Percentiles rank a stretch among this genome's conserved stretches.
These are phyloP conservation scores for Megalopta genalis DNA, from an alignment of 1,140 invertebrate species.

Conservation along the genomic window DNA sequence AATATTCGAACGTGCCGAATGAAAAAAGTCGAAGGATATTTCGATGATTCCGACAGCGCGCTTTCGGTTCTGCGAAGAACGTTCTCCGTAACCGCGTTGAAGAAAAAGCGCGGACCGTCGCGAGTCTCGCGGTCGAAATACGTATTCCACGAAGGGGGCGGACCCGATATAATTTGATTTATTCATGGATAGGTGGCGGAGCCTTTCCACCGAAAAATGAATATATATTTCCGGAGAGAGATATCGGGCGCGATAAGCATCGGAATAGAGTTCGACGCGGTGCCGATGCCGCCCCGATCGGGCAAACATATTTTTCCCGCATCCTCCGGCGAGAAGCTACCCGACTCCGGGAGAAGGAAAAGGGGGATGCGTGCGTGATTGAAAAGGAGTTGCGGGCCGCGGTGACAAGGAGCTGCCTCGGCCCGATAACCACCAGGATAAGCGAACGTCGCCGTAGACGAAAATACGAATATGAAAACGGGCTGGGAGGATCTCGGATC, in stretches of 20 bases:
- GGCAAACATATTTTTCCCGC: slow-evolving; percentile 7
- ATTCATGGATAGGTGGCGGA: background rate
- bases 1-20: too few species aligned
- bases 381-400: slow-evolving; percentile 33
- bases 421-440: slow-evolving; percentile 53
- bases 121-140: background rate
- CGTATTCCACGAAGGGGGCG: background rate
- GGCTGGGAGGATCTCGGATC: background rate
- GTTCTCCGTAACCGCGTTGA: too few species aligned
- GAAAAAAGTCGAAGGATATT: too few species aligned
- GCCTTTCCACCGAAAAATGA: background rate
- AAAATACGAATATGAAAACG: slow-evolving; percentile 62
- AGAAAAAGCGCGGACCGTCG: too few species aligned
- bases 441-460: slow-evolving; percentile 58
- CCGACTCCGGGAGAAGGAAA: background rate
- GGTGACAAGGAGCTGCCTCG: slow-evolving; percentile 52
- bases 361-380: slow-evolving; percentile 20
- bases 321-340: background rate
- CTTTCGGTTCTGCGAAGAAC: too few species aligned
- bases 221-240: slow-evolving; percentile 1
- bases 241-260: background rate
- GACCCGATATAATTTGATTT: background rate
- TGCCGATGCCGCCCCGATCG: background rate
- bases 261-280: background rate
- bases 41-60: too few species aligned